Conservation (phyloP, 1,140 invertebrate genomes). For the Drosophila biarmipes region DNA sequence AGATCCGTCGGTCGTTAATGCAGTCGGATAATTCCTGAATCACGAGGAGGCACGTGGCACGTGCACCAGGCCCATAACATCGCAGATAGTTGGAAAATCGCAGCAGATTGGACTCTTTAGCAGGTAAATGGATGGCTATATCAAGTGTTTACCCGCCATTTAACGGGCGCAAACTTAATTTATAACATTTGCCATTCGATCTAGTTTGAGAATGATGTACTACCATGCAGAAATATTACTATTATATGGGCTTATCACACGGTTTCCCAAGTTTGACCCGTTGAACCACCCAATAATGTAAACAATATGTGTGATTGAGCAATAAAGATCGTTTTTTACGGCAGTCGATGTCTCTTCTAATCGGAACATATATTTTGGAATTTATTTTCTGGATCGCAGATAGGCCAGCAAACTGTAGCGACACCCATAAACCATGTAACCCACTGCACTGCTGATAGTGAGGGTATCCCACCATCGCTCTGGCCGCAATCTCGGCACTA, state of each 20-base stretch:
- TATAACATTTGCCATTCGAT: constrained; percentile 6
- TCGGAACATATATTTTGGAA: neutral
- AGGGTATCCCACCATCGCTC: constrained; percentile 15
- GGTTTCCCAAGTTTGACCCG: neutral
- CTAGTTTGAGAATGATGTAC: neutral
- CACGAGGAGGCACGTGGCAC: constrained; percentile 38
- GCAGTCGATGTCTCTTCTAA: neutral
- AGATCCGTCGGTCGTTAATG: constrained; percentile 18
- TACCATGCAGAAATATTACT: neutral
- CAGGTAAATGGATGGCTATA: constrained; percentile 30
- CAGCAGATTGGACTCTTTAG: constrained; percentile 30
- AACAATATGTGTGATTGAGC: neutral
- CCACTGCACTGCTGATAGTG: neutral
- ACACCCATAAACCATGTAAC: constrained; percentile 4
- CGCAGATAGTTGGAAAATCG: constrained; percentile 25
- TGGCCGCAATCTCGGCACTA: constrained; percentile 12
- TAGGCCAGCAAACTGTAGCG: constrained; percentile 5
- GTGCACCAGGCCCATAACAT: constrained; percentile 14
- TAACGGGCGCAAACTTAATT: constrained; percentile 4
- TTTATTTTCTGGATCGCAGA: neutral
- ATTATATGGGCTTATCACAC: neutral
- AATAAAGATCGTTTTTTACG: neutral
- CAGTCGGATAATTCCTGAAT: constrained; percentile 12
- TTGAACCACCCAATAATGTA: neutral
- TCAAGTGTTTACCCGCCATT: constrained; percentile 32